Base-by-base conservation (phyloP, 2,888 invertebrate species). In the Ectemnius cavifrons region DNA sequence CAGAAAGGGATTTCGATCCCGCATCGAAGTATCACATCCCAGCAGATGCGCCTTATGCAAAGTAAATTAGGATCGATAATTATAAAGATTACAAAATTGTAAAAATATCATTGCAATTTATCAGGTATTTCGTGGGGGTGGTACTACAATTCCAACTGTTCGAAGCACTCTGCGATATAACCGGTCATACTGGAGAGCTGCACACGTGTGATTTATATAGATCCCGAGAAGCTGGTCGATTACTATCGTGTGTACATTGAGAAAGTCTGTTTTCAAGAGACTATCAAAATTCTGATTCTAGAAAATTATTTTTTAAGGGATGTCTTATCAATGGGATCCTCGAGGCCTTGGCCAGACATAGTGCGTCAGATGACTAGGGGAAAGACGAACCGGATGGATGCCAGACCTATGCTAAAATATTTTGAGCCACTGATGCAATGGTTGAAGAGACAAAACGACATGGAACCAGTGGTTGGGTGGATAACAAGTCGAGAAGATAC, bases 71-170 rank as follows among this genome's bases (percentile, higher is more conserved):
- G 1, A 37, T 37, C 27, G 13, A 56, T 14, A 63, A 18, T 46
- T 27, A 47, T 47, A n/a, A 46, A 28, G 20, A 37, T 62, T 14
- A 93, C 13, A 5, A 61, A 45, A 61, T n/a, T 45, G 13, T 27
- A 45, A 20, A 2, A 11, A 45, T 62, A 60, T 23, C 58, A 3
- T 61, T 27, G 14, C 13, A n/a, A 2, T 66, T 92, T 85, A 89
- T 93, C 81, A 95, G 96, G 88, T 97, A 97, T 90, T 97, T 97
- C 89, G 94, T 97, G 2, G 95, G 96, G 0, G 93, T 95, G 18
- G 92, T 97, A 4, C 91, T 97, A 69, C 96, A 97, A 92, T 97
- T 97, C 92, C 97, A 97, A 92, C 93, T 97, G 64, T 96, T 95
- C 88, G 94, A 96, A 82, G 94, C 95, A 52, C 91, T 97, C 71